Evolutionary conservation across 2,888 invertebrate species (phyloP), one percentile per base, ranked within the genome.

Genomic region (Chymomyza fuscimana): DNA sequence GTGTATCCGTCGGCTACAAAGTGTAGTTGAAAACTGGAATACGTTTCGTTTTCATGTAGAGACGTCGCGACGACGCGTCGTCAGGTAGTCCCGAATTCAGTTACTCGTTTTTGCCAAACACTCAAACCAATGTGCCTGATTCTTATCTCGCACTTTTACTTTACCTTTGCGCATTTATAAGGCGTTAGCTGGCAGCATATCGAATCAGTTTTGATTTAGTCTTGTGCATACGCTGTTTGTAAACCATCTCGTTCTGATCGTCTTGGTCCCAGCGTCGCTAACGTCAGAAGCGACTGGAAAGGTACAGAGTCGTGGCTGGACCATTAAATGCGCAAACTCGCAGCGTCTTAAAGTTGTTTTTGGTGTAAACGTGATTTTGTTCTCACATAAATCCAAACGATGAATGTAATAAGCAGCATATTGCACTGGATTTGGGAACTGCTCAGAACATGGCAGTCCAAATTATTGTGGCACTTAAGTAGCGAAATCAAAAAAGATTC

Each of bases 201-300:
- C 81, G 81, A 86, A 54, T 87, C 86, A 83, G 87, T 83, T 77
- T 62, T 77, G 60, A 69, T 52, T 70, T 78, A 72, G 83, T 86
- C 83, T 82, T 82, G 86, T 80, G 81, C 83, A 78, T 80, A 80
- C 15, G 36, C 22, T 54, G 16, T 16, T 19, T 10, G 54, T n/a
- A 46, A 46, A 7, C 40, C 12, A 15, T 46, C 12, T 12, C 6
- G 40, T 46, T 46, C 12, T 46, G 40, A 46, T 46, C 40, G 40
- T 46, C 40, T 10, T 46, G 10, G 32, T 32, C 5, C 7, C 32
- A 7, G 32, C 32, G 32, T 2, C 32, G 32, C 32, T 32, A 32
- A 32, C 32, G 32, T 32, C 32, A 32, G 32, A 32, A 7, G 12
- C 40, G 40, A 12, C 12, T 40, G 40, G 12, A 12, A 6, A n/a